Evolutionary conservation across 2,888 invertebrate genomes (phyloP).

Genomic region (Hydropsyche betteni): DNA sequence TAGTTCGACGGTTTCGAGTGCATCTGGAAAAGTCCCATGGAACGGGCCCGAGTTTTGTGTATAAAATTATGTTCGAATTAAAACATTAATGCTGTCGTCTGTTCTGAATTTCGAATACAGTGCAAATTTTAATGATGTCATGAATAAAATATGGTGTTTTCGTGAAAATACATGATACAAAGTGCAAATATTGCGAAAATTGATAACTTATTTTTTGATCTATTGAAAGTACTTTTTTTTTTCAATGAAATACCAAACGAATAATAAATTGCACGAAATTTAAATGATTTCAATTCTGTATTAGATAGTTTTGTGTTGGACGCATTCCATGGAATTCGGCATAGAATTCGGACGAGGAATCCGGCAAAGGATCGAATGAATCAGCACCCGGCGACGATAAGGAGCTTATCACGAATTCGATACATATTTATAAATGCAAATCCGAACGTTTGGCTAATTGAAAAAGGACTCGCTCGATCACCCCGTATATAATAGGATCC

Average conservation of each 20-base stretch:
- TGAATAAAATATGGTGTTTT: no score
- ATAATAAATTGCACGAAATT: not conserved
- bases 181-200: no score
- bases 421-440: constrained; percentile 38
- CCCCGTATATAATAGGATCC: not conserved
- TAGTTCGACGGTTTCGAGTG: not conserved
- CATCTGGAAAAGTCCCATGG: not conserved
- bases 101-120: no score
- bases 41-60: constrained; percentile 1
- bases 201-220: no score
- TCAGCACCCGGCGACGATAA: constrained; percentile 19
- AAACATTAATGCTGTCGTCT: not conserved
- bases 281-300: no score
- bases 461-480: constrained; percentile 1
- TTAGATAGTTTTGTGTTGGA: no score
- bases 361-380: constrained; percentile 12
- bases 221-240: no score
- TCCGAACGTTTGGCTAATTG: constrained; percentile 17
- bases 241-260: no score
- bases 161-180: no score
- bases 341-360: constrained; percentile 10
- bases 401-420: constrained; percentile 24
- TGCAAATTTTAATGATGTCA: no score
- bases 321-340: not conserved
- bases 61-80: constrained; percentile 7